Base-by-base conservation (phyloP, 1,140 invertebrate species). In the Bombus consobrinus region DNA sequence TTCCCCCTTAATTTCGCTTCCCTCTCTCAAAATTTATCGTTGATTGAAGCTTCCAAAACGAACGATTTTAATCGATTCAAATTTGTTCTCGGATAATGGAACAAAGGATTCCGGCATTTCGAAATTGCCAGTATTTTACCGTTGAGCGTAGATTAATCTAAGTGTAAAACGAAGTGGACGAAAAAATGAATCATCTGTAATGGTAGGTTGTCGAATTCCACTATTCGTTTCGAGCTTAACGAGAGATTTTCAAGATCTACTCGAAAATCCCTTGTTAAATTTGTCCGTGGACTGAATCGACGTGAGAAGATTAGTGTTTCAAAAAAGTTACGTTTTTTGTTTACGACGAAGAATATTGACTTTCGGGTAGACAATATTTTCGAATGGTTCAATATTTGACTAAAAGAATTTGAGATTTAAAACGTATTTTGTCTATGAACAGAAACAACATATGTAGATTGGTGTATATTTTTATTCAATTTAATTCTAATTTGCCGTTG, bases 181-280 rank as follows among this genome's bases (percentile, higher is more conserved):
- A 47, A 34, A 32, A 47, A 4, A 39, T 22, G 53, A 41, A 77
- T 39, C 57, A 22, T 3, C 4, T 5, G 9, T 34, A 25, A 28
- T 28, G 28, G 13, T 1, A n/a, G 37, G 32, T 22, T 2, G n/a
- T 62, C 28, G 37, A 77, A 62, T 77, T 77, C 34, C 6, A 41
- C 28, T 37, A 28, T 62, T 77, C 57, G n/a, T 39, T 76, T 76
- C 18, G 41, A 75, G n/a, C 5, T 76, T 76, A 76, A 76, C 22
- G 57, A 77, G n/a, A 28, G 34, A 77, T 62, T 62, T 41, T 32
- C 75, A 13, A n/a, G 57, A 28, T 10, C 13, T 25, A 13, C 13
- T 62, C 1, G 47, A 57, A 76, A 37, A 59, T 75, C 22, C 43
- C 22, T 57, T 25, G 74, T 59, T 59, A 37, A 57, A 28, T 32